These are phyloP conservation scores for Epistrophe grossulariae DNA, from an alignment of 2,888 invertebrate genomes.

Conservation along the genomic window DNA sequence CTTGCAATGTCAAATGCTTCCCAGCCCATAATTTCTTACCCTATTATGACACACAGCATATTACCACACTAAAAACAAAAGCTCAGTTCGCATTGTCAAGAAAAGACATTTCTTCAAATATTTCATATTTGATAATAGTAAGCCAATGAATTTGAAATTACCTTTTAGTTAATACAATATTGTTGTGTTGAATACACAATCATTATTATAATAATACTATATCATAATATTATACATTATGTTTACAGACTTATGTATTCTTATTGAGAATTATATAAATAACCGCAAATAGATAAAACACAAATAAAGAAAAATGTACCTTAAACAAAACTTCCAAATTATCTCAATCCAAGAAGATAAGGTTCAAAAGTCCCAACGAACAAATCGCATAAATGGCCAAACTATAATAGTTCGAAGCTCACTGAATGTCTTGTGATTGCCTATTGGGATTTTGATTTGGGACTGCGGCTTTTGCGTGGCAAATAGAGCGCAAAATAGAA, in stretches of 20 bases:
- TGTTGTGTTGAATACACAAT: neutral
- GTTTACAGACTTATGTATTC: no score
- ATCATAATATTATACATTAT: no score
- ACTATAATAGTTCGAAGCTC: no score
- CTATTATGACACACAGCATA: slow-evolving; percentile 87
- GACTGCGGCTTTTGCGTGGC: no score
- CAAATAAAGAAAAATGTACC: slow-evolving; percentile 15
- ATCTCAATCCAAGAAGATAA: no score
- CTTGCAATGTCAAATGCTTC: slow-evolving; percentile 86
- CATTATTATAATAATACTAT: no score
- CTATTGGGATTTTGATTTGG: no score
- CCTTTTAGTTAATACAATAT: neutral
- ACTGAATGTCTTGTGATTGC: no score
- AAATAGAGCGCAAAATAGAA: no score
- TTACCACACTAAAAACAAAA: slow-evolving; percentile 78
- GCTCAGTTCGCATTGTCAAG: neutral
- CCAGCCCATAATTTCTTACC: slow-evolving; percentile 87
- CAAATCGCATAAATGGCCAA: neutral
- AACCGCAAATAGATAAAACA: neutral
- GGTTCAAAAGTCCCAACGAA: no score
- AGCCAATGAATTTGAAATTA: slow-evolving; percentile 7
- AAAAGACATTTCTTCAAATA: neutral
- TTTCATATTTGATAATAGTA: neutral
- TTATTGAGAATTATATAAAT: slow-evolving; percentile 1
- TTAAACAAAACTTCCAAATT: neutral